Evolutionary conservation across 2,113 vertebrate genomes (phyloP).

Genomic region (Pluvianellus socialis): DNA sequence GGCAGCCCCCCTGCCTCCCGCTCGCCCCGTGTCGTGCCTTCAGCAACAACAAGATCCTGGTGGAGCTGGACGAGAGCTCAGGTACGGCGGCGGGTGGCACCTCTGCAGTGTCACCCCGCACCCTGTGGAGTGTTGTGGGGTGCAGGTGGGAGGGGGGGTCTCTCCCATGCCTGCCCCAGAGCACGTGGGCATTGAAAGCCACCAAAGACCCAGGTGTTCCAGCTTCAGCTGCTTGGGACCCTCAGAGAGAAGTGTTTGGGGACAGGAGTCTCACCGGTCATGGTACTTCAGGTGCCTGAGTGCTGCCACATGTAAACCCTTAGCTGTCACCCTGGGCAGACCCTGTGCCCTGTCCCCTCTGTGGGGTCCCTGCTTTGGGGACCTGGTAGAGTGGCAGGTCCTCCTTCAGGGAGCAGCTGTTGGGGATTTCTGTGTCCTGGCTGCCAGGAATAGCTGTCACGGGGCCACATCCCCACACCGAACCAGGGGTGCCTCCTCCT

Average conservation of each 20-base stretch:
- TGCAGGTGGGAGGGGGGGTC: not conserved
- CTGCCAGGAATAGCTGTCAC: not conserved
- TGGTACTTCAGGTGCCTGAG: not conserved
- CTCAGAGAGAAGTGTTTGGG: rapidly evolving
- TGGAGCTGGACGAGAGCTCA: constrained; percentile 79
- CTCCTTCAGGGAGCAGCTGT: not conserved
- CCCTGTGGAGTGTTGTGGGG: rapidly evolving
- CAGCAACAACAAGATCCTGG: constrained; percentile 72
- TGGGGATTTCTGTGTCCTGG: not conserved
- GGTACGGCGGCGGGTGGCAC: constrained; percentile 28
- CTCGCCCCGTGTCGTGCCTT: not conserved
- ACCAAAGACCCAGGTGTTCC: not conserved
- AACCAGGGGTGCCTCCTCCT: not conserved
- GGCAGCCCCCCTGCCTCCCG: not conserved
- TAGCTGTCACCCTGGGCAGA: not conserved
- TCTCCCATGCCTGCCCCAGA: rapidly evolving
- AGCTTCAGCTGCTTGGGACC: not conserved
- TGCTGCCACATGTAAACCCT: not conserved
- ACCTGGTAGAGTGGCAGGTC: not conserved
- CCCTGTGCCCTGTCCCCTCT: rapidly evolving
- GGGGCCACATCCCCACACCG: rapidly evolving
- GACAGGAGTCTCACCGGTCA: rapidly evolving
- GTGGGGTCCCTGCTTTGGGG: not conserved
- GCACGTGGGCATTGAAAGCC: not conserved
- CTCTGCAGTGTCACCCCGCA: no score